Conservation (phyloP, 2,113 vertebrate genomes). For the Desmodus rotundus region DNA sequence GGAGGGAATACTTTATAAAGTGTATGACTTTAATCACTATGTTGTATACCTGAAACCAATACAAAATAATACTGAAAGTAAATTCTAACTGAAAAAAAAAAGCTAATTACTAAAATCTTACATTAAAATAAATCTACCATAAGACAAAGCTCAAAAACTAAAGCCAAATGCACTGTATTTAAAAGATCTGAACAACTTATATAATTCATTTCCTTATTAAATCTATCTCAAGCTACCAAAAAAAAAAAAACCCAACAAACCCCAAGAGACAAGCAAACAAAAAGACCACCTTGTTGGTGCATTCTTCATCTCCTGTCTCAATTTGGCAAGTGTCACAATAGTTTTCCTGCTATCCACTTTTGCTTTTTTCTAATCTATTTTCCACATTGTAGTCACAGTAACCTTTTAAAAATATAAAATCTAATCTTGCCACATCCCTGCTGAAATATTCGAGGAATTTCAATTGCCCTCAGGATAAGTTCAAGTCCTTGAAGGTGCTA, state of each 20-base stretch:
- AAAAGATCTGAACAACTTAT: background rate
- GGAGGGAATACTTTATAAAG: background rate
- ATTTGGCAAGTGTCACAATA: background rate
- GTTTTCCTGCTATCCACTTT: background rate
- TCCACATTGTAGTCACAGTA: background rate
- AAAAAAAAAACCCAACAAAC: background rate
- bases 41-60: background rate
- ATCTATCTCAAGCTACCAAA: background rate
- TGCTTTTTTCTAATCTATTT: background rate
- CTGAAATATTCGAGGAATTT: conserved; percentile 10
- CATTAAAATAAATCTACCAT: background rate
- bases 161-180: background rate
- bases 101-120: background rate
- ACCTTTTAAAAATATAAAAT: background rate
- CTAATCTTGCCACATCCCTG: background rate
- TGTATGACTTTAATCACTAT: background rate
- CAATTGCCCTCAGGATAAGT: background rate
- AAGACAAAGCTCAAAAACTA: background rate
- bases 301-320: background rate
- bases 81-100: background rate
- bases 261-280: background rate
- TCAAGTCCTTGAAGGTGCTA: background rate
- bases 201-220: background rate
- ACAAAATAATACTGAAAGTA: background rate
- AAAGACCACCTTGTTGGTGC: background rate